Conservation (phyloP, 2,113 vertebrate species). For the Opisthocomus hoazin region DNA sequence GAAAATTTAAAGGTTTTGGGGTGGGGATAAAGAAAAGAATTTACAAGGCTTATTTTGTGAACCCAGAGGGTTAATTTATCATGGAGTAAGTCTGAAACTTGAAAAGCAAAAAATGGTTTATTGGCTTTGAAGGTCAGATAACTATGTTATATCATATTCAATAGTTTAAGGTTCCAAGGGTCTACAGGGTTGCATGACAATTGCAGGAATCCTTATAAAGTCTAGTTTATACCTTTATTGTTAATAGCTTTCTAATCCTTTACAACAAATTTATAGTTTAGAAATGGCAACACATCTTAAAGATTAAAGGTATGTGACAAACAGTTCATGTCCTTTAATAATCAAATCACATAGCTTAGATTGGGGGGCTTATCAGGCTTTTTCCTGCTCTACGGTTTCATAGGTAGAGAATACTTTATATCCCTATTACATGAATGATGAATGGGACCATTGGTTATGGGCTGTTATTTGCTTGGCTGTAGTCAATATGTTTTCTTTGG, state of each 20-base stretch:
- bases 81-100: conserved; percentile 10
- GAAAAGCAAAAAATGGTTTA: conserved; percentile 59
- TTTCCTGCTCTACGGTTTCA: conserved; percentile 65
- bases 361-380: conserved; percentile 72
- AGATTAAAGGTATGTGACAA: conserved; percentile 80
- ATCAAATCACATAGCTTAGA: conserved; percentile 76
- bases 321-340: conserved; percentile 79
- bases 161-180: conserved; percentile 56
- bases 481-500: conserved; percentile 87
- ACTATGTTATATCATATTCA: conserved; percentile 66
- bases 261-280: conserved; percentile 75
- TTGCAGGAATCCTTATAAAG: conserved; percentile 53
- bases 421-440: conserved; percentile 81
- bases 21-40: conserved; percentile 21
- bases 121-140: conserved; percentile 68
- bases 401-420: conserved; percentile 78
- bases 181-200: conserved; percentile 55
- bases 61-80: conserved; percentile 64
- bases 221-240: conserved; percentile 55
- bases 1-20: conserved; percentile 45
- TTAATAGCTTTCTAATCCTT: conserved; percentile 77
- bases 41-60: conserved; percentile 47
- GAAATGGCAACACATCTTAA: conserved; percentile 75
- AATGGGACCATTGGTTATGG: conserved; percentile 75
- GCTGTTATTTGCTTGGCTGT: conserved; percentile 82